Conservation (phyloP, 1,140 invertebrate species). For the Limonius californicus region DNA sequence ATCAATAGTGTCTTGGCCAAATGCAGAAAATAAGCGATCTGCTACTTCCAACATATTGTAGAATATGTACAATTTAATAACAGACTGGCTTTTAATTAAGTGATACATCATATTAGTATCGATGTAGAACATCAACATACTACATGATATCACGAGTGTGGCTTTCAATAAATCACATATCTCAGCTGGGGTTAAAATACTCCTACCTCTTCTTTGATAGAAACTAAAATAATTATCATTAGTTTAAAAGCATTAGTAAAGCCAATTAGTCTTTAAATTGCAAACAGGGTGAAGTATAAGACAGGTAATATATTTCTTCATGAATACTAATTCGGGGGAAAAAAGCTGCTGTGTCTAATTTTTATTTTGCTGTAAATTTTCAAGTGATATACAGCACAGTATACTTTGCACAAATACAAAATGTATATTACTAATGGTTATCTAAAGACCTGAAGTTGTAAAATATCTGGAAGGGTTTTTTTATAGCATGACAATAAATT, state of each 20-base stretch:
- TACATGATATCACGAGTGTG: constrained; percentile 79
- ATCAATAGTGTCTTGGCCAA: constrained; percentile 98
- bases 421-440: too few species aligned
- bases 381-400: too few species aligned
- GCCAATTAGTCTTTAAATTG: too few species aligned
- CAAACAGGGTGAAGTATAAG: too few species aligned
- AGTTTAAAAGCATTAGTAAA: neutral
- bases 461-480: too few species aligned
- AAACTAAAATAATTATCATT: constrained; percentile 25
- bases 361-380: too few species aligned
- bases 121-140: constrained; percentile 80
- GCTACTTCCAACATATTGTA: constrained; percentile 99
- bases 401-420: too few species aligned
- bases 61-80: constrained; percentile 99
- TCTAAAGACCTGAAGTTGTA: too few species aligned
- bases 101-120: constrained; percentile 99
- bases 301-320: too few species aligned
- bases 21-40: constrained; percentile 91
- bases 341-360: too few species aligned
- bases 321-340: too few species aligned
- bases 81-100: constrained; percentile 96
- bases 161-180: constrained; percentile 96
- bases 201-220: constrained; percentile 23
- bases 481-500: too few species aligned
- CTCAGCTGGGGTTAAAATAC: constrained; percentile 79